A percentile compares a stretch with the other conserved stretches of the same genome.
These are phyloP conservation scores for Peromyscus nudipes DNA, from an alignment of 2,797 vertebrate genomes.

Conservation along the genomic window DNA sequence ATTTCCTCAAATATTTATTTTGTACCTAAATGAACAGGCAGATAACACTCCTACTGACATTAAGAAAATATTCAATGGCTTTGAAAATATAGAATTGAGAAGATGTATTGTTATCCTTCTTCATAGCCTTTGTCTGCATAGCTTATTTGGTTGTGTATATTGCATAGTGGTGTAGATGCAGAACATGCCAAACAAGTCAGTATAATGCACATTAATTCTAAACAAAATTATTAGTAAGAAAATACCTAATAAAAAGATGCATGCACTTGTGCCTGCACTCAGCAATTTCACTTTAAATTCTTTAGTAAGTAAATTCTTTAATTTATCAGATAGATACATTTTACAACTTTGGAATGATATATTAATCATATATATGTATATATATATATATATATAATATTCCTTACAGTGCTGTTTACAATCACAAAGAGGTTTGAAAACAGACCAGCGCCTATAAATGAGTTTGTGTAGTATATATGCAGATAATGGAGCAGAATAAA, in stretches of 20 bases:
- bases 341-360: conserved; percentile 45
- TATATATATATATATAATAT: neutral
- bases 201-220: neutral
- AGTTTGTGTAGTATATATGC: neutral
- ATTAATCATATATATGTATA: neutral
- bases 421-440: conserved; percentile 8
- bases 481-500: neutral
- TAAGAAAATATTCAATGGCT: neutral
- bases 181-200: conserved; percentile 4
- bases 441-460: neutral
- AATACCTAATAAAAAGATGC: conserved; percentile 46
- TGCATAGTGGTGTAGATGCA: neutral
- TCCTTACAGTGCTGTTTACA: conserved; percentile 8
- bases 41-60: neutral
- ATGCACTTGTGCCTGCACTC: neutral
- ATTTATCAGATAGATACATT: conserved; percentile 8
- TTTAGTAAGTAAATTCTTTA: neutral
- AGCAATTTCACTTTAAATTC: neutral
- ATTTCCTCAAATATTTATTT: conserved; percentile 7
- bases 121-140: neutral
- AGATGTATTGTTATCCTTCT: neutral
- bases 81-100: conserved; percentile 26
- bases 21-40: neutral
- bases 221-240: conserved; percentile 25
- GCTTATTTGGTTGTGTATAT: neutral